A percentile compares a stretch with the other conserved stretches of the same genome.
Evolutionary conservation across 2,113 vertebrate species (phyloP).

Genomic region (Tenrec ecaudatus): DNA sequence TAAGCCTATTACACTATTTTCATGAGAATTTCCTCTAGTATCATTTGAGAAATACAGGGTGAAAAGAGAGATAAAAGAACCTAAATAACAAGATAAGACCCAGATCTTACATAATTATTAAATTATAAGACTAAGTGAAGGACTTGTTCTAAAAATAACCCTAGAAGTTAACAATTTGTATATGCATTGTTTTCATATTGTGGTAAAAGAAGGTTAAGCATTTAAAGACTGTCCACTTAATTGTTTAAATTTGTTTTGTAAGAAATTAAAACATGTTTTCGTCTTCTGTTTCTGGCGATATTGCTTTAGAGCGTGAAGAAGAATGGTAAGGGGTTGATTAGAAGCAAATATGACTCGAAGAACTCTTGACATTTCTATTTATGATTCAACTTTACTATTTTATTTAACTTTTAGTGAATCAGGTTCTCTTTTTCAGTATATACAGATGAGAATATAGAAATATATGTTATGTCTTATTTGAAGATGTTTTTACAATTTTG

Average conservation of each 20-base stretch:
- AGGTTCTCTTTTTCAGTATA: neutral
- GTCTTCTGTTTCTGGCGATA: too few species aligned
- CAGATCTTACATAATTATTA: neutral
- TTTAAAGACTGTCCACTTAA: neutral
- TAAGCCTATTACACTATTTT: too few species aligned
- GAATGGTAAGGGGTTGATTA: too few species aligned
- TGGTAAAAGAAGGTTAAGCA: neutral
- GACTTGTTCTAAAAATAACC: neutral
- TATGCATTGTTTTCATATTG: neutral
- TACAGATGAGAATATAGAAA: neutral
- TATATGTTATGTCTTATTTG: conserved; percentile 3
- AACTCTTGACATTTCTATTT: neutral
- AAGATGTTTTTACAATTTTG: neutral
- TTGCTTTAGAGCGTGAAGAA: too few species aligned
- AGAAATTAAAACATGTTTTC: too few species aligned
- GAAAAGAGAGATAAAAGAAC: neutral
- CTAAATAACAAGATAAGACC: too few species aligned
- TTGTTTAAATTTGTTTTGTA: too few species aligned
- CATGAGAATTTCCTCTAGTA: too few species aligned
- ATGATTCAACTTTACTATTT: neutral
- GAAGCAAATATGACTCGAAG: too few species aligned
- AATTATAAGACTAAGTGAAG: neutral
- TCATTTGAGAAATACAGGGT: neutral
- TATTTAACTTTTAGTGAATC: conserved; percentile 7
- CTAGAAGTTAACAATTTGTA: neutral